Evolutionary conservation across 2,797 vertebrate species (phyloP).

Genomic region (Pteronotus mesoamericanus): DNA sequence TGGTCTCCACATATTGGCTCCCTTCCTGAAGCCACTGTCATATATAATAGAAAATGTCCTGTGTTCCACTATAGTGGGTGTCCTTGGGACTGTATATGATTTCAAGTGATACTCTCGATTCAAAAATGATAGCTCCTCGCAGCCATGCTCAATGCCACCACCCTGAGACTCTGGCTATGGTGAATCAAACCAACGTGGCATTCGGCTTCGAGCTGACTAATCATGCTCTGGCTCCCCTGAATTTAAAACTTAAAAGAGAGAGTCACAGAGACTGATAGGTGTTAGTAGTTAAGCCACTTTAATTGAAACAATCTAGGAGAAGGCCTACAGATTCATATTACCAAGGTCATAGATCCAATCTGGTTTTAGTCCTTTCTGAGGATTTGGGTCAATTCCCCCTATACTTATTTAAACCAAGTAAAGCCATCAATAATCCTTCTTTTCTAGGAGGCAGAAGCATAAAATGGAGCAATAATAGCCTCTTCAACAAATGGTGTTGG

Average conservation of each 20-base stretch:
- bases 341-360: background rate
- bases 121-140: background rate
- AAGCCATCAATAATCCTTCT: background rate
- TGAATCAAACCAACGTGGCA: background rate
- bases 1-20: background rate
- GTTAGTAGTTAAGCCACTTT: background rate
- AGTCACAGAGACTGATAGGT: background rate
- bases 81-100: background rate
- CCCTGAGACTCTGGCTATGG: background rate
- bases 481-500: too few species aligned
- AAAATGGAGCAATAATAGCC: too few species aligned
- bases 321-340: background rate
- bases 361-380: background rate
- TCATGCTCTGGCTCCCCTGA: background rate
- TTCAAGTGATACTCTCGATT: background rate
- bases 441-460: too few species aligned
- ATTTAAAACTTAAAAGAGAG: background rate
- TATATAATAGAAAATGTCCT: background rate
- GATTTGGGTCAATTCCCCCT: background rate
- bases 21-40: background rate
- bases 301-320: background rate
- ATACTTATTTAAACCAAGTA: background rate
- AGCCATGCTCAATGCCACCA: background rate
- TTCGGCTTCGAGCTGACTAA: background rate
- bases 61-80: background rate